Evolutionary conservation across 2,113 vertebrate genomes (phyloP).

Genomic region (Sinocyclocheilus rhinocerous): DNA sequence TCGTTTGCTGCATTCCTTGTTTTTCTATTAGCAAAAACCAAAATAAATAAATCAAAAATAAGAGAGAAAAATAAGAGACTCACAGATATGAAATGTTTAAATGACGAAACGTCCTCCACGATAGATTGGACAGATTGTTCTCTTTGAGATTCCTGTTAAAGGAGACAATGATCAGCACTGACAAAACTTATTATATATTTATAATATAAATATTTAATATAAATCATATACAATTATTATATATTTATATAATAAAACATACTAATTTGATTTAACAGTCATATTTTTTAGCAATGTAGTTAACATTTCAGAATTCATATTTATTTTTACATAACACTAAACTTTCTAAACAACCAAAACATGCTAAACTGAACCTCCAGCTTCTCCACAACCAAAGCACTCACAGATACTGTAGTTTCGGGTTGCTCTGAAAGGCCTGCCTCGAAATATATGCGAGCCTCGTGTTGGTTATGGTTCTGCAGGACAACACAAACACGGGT

Average conservation of each 20-base stretch:
- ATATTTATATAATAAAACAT: background rate
- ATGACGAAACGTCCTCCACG: slow-evolving; percentile 90
- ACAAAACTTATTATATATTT: background rate
- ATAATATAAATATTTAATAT: no score
- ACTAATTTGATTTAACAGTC: background rate
- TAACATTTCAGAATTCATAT: no score
- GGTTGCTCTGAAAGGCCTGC: slow-evolving; percentile 89
- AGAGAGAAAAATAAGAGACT: slow-evolving; percentile 68
- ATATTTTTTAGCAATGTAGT: no score
- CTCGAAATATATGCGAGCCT: slow-evolving; percentile 88
- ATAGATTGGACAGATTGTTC: slow-evolving; percentile 92
- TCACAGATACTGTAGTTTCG: slow-evolving; percentile 93
- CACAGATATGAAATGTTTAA: slow-evolving; percentile 93
- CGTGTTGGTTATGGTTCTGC: slow-evolving; percentile 92
- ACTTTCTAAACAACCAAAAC: no score
- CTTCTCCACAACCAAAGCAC: slow-evolving; percentile 62
- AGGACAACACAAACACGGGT: slow-evolving; percentile 8
- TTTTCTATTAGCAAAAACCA: background rate
- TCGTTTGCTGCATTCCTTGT: background rate
- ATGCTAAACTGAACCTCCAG: background rate
- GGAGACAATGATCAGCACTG: slow-evolving; percentile 42
- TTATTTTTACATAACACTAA: no score
- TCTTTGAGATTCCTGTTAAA: slow-evolving; percentile 90
- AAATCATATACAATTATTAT: no score
- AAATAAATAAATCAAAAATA: no score